Conservation (phyloP, 2,888 invertebrate species). For the Ctena decussata region DNA sequence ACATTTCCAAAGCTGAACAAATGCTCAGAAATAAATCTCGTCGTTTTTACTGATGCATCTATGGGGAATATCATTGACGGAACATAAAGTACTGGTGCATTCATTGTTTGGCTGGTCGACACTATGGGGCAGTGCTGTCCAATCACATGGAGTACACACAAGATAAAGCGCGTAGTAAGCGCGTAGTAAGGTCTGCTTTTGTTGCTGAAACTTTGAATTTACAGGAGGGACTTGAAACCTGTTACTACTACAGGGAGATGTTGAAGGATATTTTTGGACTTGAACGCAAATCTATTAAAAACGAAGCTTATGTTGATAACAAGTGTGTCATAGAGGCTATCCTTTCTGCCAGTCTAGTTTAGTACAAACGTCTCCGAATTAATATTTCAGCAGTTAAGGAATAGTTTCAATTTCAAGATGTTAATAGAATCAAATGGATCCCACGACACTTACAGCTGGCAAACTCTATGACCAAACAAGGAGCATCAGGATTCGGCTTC, state of each 20-base stretch:
- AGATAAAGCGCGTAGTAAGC: too few relatives aligned
- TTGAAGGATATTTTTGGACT: neutral
- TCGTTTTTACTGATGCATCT: neutral
- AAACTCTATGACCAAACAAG: too few relatives aligned
- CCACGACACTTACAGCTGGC: neutral
- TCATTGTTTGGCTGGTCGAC: neutral
- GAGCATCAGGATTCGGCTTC: too few relatives aligned
- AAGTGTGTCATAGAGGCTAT: neutral
- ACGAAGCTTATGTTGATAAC: too few relatives aligned
- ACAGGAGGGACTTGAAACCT: neutral
- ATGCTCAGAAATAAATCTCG: neutral
- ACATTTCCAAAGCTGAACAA: neutral
- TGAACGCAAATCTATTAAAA: neutral
- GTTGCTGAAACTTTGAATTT: neutral
- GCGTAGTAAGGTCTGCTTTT: neutral
- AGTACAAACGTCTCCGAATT: neutral
- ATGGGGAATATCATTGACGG: neutral
- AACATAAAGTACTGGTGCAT: neutral
- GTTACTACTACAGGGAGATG: neutral
- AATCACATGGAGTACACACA: neutral
- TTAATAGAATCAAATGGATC: neutral
- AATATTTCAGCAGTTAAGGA: neutral
- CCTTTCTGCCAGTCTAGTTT: neutral
- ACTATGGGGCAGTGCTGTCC: neutral
- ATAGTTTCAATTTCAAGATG: too few relatives aligned